Percentiles rank a stretch among this genome's conserved stretches.
Conservation (phyloP, 1,140 invertebrate species). For the Apolygus lucorum region DNA sequence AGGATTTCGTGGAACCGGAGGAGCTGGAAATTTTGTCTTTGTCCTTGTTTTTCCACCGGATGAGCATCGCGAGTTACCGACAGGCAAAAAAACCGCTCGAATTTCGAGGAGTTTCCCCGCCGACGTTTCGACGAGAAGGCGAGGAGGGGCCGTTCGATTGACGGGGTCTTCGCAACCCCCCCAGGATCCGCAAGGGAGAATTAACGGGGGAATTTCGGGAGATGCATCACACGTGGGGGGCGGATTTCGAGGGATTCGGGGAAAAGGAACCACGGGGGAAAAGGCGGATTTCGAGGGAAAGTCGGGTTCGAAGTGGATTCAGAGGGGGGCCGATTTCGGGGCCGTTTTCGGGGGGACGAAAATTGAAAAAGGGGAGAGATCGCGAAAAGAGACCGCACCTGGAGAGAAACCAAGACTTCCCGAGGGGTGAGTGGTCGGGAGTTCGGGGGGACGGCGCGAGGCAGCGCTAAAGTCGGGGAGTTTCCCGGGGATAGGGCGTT, state of each 20-base stretch:
- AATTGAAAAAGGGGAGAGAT: no score
- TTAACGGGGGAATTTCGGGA: no score
- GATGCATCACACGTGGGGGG: no score
- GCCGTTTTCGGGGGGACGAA: no score
- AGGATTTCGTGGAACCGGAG: not conserved
- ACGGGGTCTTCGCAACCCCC: no score
- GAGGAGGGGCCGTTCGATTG: no score
- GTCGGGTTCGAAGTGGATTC: not conserved
- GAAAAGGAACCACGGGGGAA: not conserved
- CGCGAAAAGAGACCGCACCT: not conserved
- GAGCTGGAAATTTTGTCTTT: conserved; percentile 4
- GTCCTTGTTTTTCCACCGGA: conserved; percentile 11
- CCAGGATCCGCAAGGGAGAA: no score
- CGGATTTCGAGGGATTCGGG: not conserved
- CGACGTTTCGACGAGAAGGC: no score
- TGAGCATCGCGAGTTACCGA: conserved; percentile 3
- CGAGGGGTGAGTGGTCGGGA: not conserved
- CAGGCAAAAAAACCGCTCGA: no score
- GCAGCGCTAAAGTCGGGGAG: not conserved
- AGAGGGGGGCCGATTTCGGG: no score
- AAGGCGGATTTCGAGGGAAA: not conserved
- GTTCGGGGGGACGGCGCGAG: not conserved
- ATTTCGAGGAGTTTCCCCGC: no score
- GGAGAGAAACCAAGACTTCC: not conserved
- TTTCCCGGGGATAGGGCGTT: not conserved